These are phyloP conservation scores for Drosophila koepferae DNA, from an alignment of 2,888 invertebrate species.

Conservation along the genomic window DNA sequence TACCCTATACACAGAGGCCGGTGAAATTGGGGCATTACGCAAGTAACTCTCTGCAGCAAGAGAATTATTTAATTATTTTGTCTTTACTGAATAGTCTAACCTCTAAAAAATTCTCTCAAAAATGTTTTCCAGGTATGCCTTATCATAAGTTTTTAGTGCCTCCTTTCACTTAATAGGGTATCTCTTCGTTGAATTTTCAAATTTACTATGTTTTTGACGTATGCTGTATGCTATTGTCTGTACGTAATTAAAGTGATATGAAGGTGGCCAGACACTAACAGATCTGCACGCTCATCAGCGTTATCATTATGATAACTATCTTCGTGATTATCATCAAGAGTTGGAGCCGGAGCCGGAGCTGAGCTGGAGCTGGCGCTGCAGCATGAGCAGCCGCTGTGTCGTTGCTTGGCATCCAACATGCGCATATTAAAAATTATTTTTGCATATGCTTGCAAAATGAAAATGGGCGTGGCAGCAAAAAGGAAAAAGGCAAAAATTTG, in stretches of 20 bases:
- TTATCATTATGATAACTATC: slow-evolving; percentile 41
- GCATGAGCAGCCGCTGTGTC: slow-evolving; percentile 8
- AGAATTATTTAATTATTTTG: neutral
- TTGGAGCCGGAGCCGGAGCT: neutral
- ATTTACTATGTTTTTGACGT: neutral
- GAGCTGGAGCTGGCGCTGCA: slow-evolving; percentile 18
- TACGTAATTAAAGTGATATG: slow-evolving; percentile 74
- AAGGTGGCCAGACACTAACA: slow-evolving; percentile 49
- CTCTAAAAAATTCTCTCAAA: neutral
- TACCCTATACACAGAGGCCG: neutral
- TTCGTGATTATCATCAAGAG: slow-evolving; percentile 21
- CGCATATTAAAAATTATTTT: slow-evolving; percentile 74
- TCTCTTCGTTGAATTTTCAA: neutral
- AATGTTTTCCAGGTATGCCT: neutral
- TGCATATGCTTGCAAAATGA: slow-evolving; percentile 54
- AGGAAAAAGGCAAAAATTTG: slow-evolving; percentile 9
- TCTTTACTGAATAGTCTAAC: neutral
- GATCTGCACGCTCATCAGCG: slow-evolving; percentile 43
- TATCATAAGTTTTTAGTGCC: neutral
- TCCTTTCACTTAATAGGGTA: neutral
- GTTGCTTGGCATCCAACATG: slow-evolving; percentile 54
- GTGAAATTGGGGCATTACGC: neutral
- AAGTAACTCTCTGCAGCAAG: neutral
- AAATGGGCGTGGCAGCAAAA: slow-evolving; percentile 37
- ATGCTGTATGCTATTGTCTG: slow-evolving; percentile 27